Evolutionary conservation across 2,113 vertebrate species (phyloP).

Genomic region (Chiloscyllium plagiosum): DNA sequence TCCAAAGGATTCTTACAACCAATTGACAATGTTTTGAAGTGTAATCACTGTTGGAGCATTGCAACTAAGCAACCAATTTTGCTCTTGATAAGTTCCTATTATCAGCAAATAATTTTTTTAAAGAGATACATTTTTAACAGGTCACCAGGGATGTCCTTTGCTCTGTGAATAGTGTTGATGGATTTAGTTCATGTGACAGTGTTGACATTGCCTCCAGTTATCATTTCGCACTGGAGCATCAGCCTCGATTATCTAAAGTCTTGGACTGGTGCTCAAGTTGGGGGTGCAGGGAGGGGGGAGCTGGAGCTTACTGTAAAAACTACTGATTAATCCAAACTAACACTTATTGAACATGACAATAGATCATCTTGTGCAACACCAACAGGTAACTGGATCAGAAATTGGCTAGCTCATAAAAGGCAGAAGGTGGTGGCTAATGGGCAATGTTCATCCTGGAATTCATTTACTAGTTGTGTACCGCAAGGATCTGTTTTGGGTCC

Average conservation of each 20-base stretch:
- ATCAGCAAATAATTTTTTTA: not conserved
- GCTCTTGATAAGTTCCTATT: not conserved
- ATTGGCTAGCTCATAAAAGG: too few species aligned
- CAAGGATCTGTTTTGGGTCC: too few species aligned
- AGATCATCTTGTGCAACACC: not conserved
- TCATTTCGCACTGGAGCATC: not conserved
- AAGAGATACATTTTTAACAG: not conserved
- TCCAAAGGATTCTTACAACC: not conserved
- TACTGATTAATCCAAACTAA: not conserved
- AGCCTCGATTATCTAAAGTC: not conserved
- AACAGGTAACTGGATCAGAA: not conserved
- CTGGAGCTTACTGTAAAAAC: not conserved
- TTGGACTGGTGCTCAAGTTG: not conserved
- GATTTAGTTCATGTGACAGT: not conserved
- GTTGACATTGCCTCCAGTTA: not conserved
- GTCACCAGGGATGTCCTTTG: not conserved
- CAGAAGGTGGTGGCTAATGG: too few species aligned
- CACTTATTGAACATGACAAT: not conserved
- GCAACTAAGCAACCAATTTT: not conserved
- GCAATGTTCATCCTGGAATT: too few species aligned
- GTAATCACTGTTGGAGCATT: not conserved
- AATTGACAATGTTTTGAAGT: not conserved
- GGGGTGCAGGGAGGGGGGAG: too few species aligned
- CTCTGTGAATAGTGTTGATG: not conserved
- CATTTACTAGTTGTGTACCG: too few species aligned